Evolutionary conservation across 2,113 vertebrate species (phyloP).

Genomic region (Cyanoderma ruficeps): DNA sequence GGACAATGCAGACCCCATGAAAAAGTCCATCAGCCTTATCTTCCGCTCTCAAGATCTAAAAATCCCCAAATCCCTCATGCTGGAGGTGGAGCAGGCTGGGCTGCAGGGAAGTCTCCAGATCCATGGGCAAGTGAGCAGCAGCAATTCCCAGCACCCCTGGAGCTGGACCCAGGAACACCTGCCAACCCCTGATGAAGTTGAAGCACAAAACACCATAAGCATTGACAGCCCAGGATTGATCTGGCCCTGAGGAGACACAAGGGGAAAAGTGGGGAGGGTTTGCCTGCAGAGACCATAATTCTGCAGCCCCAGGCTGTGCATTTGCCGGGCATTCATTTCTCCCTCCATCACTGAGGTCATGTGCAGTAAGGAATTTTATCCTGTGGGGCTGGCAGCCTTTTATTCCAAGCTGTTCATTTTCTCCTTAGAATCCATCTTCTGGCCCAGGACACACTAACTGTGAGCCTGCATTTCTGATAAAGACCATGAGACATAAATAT

Average conservation of each 20-base stretch:
- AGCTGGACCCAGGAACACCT: not conserved
- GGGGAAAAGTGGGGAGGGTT: not conserved
- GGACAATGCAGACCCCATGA: not conserved
- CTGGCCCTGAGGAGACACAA: not conserved
- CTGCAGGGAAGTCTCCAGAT: not conserved
- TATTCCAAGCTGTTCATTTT: conserved; percentile 31
- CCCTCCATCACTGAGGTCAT: not conserved
- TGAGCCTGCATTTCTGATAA: conserved; percentile 42
- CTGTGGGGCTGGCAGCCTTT: conserved; percentile 20
- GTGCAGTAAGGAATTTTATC: conserved; percentile 1
- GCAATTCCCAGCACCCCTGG: not conserved
- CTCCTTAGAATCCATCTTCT: conserved; percentile 58
- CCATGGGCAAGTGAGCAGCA: accelerated
- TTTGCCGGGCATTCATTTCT: not conserved
- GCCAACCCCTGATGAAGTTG: not conserved
- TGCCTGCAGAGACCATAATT: not conserved
- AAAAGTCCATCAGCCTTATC: not conserved
- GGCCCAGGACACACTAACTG: not conserved
- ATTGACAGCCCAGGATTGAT: not conserved
- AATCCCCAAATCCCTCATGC: not conserved
- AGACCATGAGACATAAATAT: conserved; percentile 63
- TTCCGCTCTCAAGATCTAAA: not conserved
- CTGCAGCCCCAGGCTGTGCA: not conserved
- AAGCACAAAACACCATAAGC: not conserved
- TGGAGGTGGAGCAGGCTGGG: not conserved